These are phyloP conservation scores for Notolepis coatsorum DNA, from an alignment of 2,797 vertebrate species.

Conservation along the genomic window DNA sequence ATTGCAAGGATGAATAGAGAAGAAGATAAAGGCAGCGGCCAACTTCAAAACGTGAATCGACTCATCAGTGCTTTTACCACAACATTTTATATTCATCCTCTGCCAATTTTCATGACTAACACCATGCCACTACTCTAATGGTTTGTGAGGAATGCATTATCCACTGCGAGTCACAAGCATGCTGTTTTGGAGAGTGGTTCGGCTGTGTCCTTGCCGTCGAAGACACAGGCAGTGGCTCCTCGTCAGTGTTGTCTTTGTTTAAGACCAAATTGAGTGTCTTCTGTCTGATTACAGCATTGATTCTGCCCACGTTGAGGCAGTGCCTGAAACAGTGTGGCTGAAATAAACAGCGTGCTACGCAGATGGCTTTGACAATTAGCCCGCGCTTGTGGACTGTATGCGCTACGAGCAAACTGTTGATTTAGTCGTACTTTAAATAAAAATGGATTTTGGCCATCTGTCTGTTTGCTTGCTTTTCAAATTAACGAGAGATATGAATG, in stretches of 20 bases:
- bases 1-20: background rate
- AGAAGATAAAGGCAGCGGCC: background rate
- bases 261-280: constrained; percentile 7
- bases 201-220: constrained; percentile 42
- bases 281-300: constrained; percentile 19
- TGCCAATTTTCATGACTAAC: constrained; percentile 10
- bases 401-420: background rate
- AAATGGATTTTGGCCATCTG: background rate
- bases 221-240: constrained; percentile 31
- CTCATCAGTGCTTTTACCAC: constrained; percentile 20
- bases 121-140: background rate
- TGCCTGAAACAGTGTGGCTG: background rate
- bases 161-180: constrained; percentile 19
- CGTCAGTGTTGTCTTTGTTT: constrained; percentile 25
- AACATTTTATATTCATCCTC: constrained; percentile 1
- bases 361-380: constrained; percentile 16
- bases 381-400: background rate
- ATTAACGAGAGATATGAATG: background rate
- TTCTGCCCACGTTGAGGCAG: background rate
- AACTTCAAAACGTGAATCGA: background rate
- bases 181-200: constrained; percentile 24
- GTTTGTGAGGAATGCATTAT: background rate
- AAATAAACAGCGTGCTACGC: background rate
- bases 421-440: background rate
- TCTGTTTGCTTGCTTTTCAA: constrained; percentile 4